These are phyloP conservation scores for Papilio aristodemus DNA, from an alignment of 1,140 invertebrate species.

Conservation along the genomic window DNA sequence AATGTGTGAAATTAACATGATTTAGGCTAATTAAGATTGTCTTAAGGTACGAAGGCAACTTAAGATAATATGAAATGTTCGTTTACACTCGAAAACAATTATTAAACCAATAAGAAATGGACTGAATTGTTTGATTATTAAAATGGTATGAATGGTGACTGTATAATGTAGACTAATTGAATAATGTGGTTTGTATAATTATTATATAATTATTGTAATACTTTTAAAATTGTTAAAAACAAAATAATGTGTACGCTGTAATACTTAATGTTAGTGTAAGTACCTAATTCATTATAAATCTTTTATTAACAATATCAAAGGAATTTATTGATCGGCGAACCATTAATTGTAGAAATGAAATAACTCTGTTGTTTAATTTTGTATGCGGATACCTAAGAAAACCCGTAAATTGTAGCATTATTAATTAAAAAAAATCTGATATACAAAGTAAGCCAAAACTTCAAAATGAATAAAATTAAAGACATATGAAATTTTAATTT, in stretches of 20 bases:
- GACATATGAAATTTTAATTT: background rate
- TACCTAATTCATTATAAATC: background rate
- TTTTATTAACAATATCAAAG: background rate
- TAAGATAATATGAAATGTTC: conserved; percentile 28
- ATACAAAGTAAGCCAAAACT: conserved; percentile 1
- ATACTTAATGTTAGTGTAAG: background rate
- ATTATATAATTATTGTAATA: background rate
- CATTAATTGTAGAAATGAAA: background rate
- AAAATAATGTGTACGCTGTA: background rate
- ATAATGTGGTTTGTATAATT: background rate
- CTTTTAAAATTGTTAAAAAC: conserved; percentile 18
- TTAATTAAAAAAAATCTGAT: conserved; percentile 1
- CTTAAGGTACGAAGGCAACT: conserved; percentile 22
- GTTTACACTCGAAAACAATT: conserved; percentile 34
- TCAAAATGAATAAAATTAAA: conserved; percentile 5
- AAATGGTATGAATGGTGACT: conserved; percentile 34
- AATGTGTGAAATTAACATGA: conserved; percentile 19
- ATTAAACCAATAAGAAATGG: conserved; percentile 43
- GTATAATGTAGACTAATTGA: conserved; percentile 3
- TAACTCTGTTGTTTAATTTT: background rate
- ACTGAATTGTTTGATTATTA: conserved; percentile 51
- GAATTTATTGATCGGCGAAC: background rate
- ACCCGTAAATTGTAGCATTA: background rate
- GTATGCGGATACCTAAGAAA: background rate
- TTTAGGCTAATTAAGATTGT: conserved; percentile 28